Conservation (phyloP, 1,140 invertebrate genomes). For the Solen grandis region DNA sequence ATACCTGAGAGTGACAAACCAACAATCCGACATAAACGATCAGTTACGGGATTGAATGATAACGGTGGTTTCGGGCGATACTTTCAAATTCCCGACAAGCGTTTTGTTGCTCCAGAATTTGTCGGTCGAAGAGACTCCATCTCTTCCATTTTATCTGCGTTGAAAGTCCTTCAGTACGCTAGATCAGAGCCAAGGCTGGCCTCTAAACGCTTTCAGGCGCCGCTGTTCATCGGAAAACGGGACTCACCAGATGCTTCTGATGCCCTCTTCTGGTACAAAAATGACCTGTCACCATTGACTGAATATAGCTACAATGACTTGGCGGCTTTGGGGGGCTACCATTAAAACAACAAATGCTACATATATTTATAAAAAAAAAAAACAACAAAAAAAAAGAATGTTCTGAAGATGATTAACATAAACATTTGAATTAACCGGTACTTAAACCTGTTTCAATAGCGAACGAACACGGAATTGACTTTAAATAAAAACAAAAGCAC, state of each 20-base stretch:
- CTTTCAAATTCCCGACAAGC: neutral
- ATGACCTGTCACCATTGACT: neutral
- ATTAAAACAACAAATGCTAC: no score
- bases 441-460: no score
- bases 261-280: neutral
- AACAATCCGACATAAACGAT: conserved; percentile 25
- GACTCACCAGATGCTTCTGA: neutral
- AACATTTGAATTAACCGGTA: no score
- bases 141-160: conserved; percentile 38
- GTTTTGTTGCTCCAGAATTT: conserved; percentile 42
- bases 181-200: conserved; percentile 2
- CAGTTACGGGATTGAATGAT: conserved; percentile 9
- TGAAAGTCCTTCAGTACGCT: conserved; percentile 33
- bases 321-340: no score
- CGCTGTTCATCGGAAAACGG: conserved; percentile 56
- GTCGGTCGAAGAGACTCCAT: conserved; percentile 45
- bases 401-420: no score
- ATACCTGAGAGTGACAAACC: neutral
- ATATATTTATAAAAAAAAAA: no score
- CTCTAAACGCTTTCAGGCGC: conserved; percentile 46
- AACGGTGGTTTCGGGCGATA: neutral
- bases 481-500: no score
- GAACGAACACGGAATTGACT: no score
- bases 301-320: no score
- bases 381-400: no score